These are phyloP conservation scores for Muricea muricata DNA, from an alignment of 92 coral and sea anemone species.

Conservation along the genomic window DNA sequence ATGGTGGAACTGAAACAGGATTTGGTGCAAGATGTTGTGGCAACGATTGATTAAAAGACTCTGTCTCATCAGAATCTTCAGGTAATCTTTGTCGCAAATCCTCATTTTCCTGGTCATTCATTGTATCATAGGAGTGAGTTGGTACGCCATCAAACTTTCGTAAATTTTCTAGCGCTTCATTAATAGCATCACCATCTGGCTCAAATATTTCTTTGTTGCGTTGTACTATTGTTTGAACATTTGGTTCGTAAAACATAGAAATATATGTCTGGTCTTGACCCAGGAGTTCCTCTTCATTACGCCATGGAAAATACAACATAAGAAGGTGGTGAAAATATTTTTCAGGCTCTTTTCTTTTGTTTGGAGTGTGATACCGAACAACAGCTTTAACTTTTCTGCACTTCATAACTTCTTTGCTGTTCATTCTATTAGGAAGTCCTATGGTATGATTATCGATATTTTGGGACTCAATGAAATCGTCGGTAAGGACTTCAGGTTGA, in stretches of 20 bases:
- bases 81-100: conserved; percentile 37
- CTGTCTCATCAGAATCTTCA: conserved; percentile 20
- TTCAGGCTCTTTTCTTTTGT: conserved; percentile 26
- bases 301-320: conserved; percentile 36
- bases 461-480: not conserved
- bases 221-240: conserved; percentile 63
- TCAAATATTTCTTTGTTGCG: conserved; percentile 58
- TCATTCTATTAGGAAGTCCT: not conserved
- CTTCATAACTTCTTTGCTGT: not conserved
- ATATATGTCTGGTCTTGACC: conserved; percentile 5
- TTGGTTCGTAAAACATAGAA: conserved; percentile 60
- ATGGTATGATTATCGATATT: not conserved
- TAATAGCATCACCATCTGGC: conserved; percentile 71
- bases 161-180: conserved; percentile 56
- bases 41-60: conserved; percentile 51
- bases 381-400: conserved; percentile 34
- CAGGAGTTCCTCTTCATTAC: conserved; percentile 11
- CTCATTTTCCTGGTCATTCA: conserved; percentile 65
- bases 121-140: conserved; percentile 61
- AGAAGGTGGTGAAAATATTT: conserved; percentile 34
- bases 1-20: conserved; percentile 1
- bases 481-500: conserved; percentile 29
- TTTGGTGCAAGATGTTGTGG: conserved; percentile 50
- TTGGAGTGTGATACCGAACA: conserved; percentile 37
- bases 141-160: conserved; percentile 44